Percentiles rank a stretch among this genome's conserved stretches.
Evolutionary conservation across 2,888 invertebrate genomes (phyloP).

Genomic region (Cheilosia grossa): DNA sequence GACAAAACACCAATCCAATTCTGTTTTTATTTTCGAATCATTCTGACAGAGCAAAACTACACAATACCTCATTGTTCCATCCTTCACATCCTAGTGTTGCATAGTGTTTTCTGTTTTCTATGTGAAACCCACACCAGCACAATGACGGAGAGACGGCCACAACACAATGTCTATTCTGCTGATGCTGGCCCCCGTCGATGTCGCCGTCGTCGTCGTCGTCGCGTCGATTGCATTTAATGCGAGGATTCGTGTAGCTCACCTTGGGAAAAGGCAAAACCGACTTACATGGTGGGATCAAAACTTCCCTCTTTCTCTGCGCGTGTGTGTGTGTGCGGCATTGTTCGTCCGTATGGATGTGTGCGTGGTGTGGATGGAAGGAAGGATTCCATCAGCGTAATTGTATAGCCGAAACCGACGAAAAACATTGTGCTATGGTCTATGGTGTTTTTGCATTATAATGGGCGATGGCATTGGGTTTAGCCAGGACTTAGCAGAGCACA

Average conservation of each 20-base stretch:
- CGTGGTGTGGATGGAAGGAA: slow-evolving; percentile 23
- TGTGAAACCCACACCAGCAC: slow-evolving; percentile 42
- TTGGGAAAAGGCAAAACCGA: slow-evolving; percentile 67
- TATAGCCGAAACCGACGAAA: slow-evolving; percentile 61
- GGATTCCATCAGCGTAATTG: slow-evolving; percentile 74
- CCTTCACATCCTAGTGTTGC: slow-evolving; percentile 56
- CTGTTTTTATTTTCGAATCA: slow-evolving; percentile 70
- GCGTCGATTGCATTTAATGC: slow-evolving; percentile 61
- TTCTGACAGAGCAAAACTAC: slow-evolving; percentile 61
- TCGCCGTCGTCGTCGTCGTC: slow-evolving; percentile 28
- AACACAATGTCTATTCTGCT: slow-evolving; percentile 9
- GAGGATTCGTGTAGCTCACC: slow-evolving; percentile 64
- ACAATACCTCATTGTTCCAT: slow-evolving; percentile 72
- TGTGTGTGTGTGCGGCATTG: slow-evolving; percentile 46
- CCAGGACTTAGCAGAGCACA: slow-evolving; percentile 20
- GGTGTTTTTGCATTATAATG: slow-evolving; percentile 66
- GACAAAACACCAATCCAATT: slow-evolving; percentile 70
- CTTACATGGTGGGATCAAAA: slow-evolving; percentile 72
- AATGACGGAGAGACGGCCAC: not conserved
- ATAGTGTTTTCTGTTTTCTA: slow-evolving; percentile 45
- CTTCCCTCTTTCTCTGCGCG: slow-evolving; percentile 57
- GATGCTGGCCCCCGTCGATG: slow-evolving; percentile 33
- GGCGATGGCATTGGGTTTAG: slow-evolving; percentile 21
- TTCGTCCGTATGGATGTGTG: slow-evolving; percentile 23
- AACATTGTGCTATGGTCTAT: slow-evolving; percentile 45